Evolutionary conservation across 2,797 vertebrate species (phyloP), one percentile per base, ranked within the genome.

Genomic region (Hypotaenidia okinawae): DNA sequence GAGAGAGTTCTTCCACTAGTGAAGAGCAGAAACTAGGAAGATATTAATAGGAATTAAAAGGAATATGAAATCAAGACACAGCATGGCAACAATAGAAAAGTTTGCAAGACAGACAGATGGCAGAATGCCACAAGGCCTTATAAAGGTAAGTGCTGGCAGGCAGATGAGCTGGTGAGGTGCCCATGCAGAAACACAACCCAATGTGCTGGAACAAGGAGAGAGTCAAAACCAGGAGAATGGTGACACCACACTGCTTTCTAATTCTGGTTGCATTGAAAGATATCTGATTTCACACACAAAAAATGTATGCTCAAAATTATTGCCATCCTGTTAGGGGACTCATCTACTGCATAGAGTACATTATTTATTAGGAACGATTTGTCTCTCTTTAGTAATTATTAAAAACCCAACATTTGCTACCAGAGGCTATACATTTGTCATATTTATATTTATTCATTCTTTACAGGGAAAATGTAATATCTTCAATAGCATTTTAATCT

Each of bases 321-420:
- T 84, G 30, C 49, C 25, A 51, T 69, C 25, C 32, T 82, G 13
- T 43, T 52, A 72, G 32, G 74, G 49, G 35, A 86, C 14, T 75
- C 62, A 22, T 76, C 47, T 73, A 69, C 23, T 69, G 22, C 47
- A 57, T 32, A 16, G 16, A 43, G 47, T 84, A 37, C 70, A 76
- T 93, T 89, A 82, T 96, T 87, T 90, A 94, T 93, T 73, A 93
- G 39, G 51, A 94, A 96, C 66, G 10, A 91, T 76, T 96, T 93
- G 11, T 84, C 23, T 90, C 19, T 84, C 55, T 89, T 57, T 41
- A 91, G 82, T 79, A 86, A 90, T 86, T 81, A 93, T 86, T 93
- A 91, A 95, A 96, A 73, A 10, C 9, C 4, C 21, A 90, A 37
- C 33, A 28, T 81, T 94, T 93, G 30, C 28, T 90, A 87, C 86